Evolutionary conservation across 2,888 invertebrate genomes (phyloP).

Genomic region (Rhorus exstirpatorius): DNA sequence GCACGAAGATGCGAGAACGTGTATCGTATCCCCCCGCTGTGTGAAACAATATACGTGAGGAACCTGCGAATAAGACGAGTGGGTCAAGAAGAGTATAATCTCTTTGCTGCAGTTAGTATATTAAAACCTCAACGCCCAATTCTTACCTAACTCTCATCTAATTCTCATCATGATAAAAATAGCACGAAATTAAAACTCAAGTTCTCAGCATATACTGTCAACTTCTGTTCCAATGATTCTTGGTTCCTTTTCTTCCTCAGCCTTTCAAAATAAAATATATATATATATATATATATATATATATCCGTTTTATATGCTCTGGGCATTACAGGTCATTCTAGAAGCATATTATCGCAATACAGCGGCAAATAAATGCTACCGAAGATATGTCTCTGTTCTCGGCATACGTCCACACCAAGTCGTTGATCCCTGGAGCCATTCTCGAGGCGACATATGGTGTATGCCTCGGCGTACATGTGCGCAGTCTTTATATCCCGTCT

Average conservation of each 20-base stretch:
- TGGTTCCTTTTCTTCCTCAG: background rate
- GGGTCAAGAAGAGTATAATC: background rate
- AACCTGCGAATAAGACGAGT: constrained; percentile 37
- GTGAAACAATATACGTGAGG: constrained; percentile 35
- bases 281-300: background rate
- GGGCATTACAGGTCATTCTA: no score
- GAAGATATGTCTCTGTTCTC: constrained; percentile 51
- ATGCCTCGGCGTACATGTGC: constrained; percentile 5
- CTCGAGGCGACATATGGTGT: constrained; percentile 52
- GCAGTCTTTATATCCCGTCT: constrained; percentile 33
- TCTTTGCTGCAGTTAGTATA: background rate
- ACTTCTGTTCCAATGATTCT: background rate
- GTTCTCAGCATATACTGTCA: background rate
- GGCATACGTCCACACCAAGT: constrained; percentile 40
- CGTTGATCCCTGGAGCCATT: constrained; percentile 61
- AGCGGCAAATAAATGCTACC: constrained; percentile 13
- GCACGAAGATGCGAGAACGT: constrained; percentile 41
- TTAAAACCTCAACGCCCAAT: constrained; percentile 15
- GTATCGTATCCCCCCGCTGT: constrained; percentile 1
- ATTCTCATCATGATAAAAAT: constrained; percentile 17
- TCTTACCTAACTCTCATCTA: no score
- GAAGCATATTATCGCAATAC: background rate
- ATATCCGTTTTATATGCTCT: background rate
- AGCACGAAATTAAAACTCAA: background rate
- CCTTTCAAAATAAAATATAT: background rate